phyloP scores from a whole-genome alignment of 2,888 invertebrate genomes.

The Escarpia spicata region DNA sequence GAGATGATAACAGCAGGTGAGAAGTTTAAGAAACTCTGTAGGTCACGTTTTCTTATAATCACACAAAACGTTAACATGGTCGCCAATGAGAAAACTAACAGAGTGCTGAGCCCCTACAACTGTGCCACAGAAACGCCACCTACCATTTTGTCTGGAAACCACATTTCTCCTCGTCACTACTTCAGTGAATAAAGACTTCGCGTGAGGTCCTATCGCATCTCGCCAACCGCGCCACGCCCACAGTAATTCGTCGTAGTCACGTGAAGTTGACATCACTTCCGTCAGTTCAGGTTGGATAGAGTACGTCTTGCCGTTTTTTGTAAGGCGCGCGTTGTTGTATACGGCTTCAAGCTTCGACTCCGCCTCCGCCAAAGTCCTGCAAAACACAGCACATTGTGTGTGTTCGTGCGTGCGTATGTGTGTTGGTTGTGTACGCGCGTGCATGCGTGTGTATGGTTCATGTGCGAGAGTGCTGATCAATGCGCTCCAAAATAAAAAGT shows the following conservation, averaged over 20 bases:
- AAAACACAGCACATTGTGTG: not conserved
- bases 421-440: not conserved
- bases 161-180: constrained; percentile 83
- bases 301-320: constrained; percentile 54
- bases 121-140: not conserved
- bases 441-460: not conserved
- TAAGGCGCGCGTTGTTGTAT: constrained; percentile 72
- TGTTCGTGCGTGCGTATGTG: not conserved
- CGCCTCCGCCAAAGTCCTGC: not conserved
- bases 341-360: constrained; percentile 67
- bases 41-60: too few relatives aligned
- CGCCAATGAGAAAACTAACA: too few relatives aligned
- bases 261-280: constrained; percentile 39
- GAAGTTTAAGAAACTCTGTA: too few relatives aligned
- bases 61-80: too few relatives aligned
- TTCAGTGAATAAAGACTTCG: constrained; percentile 75
- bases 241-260: constrained; percentile 40
- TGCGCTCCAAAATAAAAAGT: too few relatives aligned
- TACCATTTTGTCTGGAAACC: constrained; percentile 78
- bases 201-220: constrained; percentile 41
- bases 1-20: too few relatives aligned
- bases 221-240: constrained; percentile 46
- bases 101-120: too few relatives aligned
- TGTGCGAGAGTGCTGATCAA: too few relatives aligned
- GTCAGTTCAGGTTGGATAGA: constrained; percentile 56